Base-by-base conservation (phyloP, 2,888 invertebrate species). In the Seira musarum region DNA sequence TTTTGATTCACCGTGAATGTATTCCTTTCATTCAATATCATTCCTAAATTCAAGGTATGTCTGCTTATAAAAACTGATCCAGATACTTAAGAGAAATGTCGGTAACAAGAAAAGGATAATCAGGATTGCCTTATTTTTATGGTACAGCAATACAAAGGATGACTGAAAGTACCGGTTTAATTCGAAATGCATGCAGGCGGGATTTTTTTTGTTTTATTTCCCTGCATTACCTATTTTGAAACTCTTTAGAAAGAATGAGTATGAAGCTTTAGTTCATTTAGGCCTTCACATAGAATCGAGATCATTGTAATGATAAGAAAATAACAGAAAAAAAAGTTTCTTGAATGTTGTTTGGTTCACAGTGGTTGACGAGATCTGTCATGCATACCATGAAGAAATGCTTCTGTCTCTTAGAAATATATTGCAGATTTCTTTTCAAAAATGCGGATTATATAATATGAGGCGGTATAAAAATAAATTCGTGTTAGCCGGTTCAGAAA, bases 131-230 rank as follows among this genome's bases (percentile, higher is more conserved):
- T 57, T 17, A 66, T 65, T 74, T 53, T 61, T 53, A 25, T 15
- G 30, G n/a, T 35, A 65, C 24, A 17, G 35, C 21, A 70, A 53
- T 74, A 67, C 67, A 67, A 66, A 49, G 21, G 64, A 66, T 35
- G 46, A 69, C 61, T 35, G 77, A 77, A 77, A 77, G 77, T 77
- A 77, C 77, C 77, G 70, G 77, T 77, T 77, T 71, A 77, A 66
- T 77, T 70, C 57, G 69, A 63, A 65, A 71, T 64, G 53, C 65
- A 77, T 77, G 70, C 57, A 60, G 77, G 65, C 22, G 65, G 66
- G 30, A 70, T 64, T 76, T 76, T 64, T 76, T 57, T n/a, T n/a
- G 25, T 69, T 61, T 40, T 6, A 40, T 40, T n/a, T n/a, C n/a
- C 19, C 24, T 68, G 35, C 22, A 35, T 40, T 40, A 40, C 6